Evolutionary conservation across 2,113 vertebrate genomes (phyloP), one percentile per base, ranked within the genome.

Genomic region (Nettapus auritus): DNA sequence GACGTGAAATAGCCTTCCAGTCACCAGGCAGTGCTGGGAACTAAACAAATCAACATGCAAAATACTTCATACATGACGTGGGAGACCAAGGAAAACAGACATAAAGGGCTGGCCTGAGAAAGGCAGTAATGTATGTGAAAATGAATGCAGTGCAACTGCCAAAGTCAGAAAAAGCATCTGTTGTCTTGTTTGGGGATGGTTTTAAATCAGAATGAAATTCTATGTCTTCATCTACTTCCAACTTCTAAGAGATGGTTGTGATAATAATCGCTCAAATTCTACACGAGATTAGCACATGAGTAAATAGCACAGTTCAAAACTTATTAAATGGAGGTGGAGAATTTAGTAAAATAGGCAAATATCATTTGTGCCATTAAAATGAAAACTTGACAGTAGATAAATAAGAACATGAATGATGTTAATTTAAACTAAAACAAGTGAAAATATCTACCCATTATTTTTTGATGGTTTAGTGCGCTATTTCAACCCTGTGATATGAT

Each of bases 381-480:
- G 71, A 78, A 96, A 93, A 90, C 13, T 77, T 88, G 84, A 87
- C 44, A 83, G 66, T 52, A 85, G 76, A 86, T 62, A 95, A 97
- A 91, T 91, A 85, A 75, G 22, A 89, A 67, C 11, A 88, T 11
- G 48, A 94, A 78, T 52, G 9, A 50, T 42, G 20, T 36, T 89
- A 78, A 91, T 93, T 87, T 93, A 87, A 96, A 96, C 90, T 23
- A 78, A 90, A 96, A n/a, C 50, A 71, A 73, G 88, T 59, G 11
- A 88, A 89, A 94, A 67, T 69, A 82, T 71, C 71, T 69, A 68
- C 36, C 55, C 14, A 31, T 89, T 80, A 81, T 86, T 23, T 7
- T 38, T 63, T 77, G 86, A 70, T 73, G 55, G 57, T 26, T 86
- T 89, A 82, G 74, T 70, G 62, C 31, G 60, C 46, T 86, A 53